Evolutionary conservation across 64 coral and sea anemone species (phyloP).

Genomic region (Porites lutea): DNA sequence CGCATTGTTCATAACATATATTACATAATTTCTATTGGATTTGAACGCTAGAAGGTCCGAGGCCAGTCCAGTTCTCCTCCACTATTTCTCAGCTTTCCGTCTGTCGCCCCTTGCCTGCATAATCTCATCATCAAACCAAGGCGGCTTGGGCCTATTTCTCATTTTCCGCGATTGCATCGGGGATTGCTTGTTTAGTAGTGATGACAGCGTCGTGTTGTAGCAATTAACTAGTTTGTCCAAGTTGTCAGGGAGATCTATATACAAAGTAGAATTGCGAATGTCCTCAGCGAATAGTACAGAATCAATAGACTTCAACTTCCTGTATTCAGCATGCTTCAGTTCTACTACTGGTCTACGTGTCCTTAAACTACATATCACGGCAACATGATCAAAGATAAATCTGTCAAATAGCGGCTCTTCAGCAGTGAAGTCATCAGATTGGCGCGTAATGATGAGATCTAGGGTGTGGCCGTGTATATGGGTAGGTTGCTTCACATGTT

Average conservation of each 20-base stretch:
- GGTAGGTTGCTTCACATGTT: neutral
- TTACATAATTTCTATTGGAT: constrained; percentile 36
- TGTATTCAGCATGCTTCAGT: neutral
- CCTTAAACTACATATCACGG: neutral
- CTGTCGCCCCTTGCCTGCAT: constrained; percentile 20
- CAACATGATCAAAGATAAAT: neutral
- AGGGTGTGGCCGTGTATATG: neutral
- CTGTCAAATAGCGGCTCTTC: neutral
- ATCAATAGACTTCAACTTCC: neutral
- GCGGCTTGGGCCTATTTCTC: neutral
- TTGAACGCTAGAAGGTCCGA: neutral
- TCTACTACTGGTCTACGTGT: neutral
- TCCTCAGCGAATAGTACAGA: neutral
- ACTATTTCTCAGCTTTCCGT: constrained; percentile 1
- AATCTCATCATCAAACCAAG: constrained; percentile 35
- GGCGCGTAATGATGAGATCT: no score
- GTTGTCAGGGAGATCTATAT: neutral
- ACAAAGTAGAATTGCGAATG: neutral
- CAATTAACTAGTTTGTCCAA: neutral
- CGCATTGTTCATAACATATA: constrained; percentile 29
- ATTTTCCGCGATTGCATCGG: constrained; percentile 23
- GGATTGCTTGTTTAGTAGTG: constrained; percentile 19
- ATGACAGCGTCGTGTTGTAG: constrained; percentile 28
- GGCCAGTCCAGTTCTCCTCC: neutral
- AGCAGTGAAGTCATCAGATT: constrained; percentile 1